These are phyloP conservation scores for Melanostoma mellinum DNA, from an alignment of 2,888 invertebrate genomes.

Conservation along the genomic window DNA sequence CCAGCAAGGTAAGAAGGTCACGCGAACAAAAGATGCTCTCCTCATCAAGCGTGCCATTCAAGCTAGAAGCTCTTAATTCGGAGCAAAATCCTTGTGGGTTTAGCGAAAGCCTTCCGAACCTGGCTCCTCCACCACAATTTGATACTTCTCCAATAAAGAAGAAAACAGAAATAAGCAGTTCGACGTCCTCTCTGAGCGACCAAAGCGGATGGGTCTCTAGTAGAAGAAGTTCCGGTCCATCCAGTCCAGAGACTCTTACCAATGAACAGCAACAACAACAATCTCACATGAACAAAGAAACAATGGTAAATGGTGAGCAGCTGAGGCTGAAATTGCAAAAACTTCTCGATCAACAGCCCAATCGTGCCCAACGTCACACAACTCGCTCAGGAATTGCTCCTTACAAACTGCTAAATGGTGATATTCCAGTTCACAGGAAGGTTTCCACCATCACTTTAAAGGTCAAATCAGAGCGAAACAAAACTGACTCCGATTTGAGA, in stretches of 20 bases:
- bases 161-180: conserved; percentile 82
- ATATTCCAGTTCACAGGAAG: conserved; percentile 78
- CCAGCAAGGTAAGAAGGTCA: conserved; percentile 83
- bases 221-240: conserved; percentile 86
- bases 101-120: conserved; percentile 89
- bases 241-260: conserved; percentile 84
- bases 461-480: conserved; percentile 78
- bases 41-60: conserved; percentile 87
- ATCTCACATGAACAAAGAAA: conserved; percentile 77
- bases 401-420: conserved; percentile 74
- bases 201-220: conserved; percentile 95
- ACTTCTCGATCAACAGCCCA: conserved; percentile 81
- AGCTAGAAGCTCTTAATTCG: conserved; percentile 83
- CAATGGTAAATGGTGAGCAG: conserved; percentile 86
- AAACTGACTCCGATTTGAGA: conserved; percentile 75
- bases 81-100: conserved; percentile 83
- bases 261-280: conserved; percentile 74
- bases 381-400: conserved; percentile 59
- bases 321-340: conserved; percentile 86
- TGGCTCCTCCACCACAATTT: conserved; percentile 86
- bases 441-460: conserved; percentile 79
- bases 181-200: conserved; percentile 89
- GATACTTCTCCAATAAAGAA: conserved; percentile 82
- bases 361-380: conserved; percentile 31
- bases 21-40: conserved; percentile 80